phyloP scores from a whole-genome alignment of 2,888 invertebrate species.

The Lasioglossum figueresi region DNA sequence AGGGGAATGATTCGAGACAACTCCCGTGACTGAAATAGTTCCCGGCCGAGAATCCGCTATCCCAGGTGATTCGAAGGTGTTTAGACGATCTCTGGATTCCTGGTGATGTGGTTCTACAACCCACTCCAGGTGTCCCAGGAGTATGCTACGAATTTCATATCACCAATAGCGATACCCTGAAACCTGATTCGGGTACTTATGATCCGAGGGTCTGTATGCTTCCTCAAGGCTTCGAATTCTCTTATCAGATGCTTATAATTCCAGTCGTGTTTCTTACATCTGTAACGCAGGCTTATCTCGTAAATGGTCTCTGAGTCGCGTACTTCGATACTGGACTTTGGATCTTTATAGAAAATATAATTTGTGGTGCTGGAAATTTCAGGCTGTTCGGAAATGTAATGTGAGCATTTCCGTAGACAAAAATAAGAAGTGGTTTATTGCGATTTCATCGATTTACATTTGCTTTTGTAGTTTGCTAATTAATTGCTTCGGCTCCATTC shows the following conservation, averaged over 20 bases:
- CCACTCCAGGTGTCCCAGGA: conserved; percentile 2
- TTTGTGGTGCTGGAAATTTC: neutral
- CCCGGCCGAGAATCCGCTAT: neutral
- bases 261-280: neutral
- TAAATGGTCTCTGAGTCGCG: neutral
- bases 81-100: conserved; percentile 5
- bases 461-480: neutral
- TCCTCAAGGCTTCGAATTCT: neutral
- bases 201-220: neutral
- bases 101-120: conserved; percentile 4
- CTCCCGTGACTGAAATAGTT: neutral
- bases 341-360: neutral
- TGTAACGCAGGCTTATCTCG: neutral
- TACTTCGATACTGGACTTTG: neutral
- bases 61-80: conserved; percentile 9
- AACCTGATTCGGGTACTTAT: conserved; percentile 16
- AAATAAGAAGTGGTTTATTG: neutral
- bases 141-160: conserved; percentile 11
- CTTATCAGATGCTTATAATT: neutral
- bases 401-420: neutral
- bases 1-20: neutral
- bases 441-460: neutral
- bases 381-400: neutral
- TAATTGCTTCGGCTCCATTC: neutral
- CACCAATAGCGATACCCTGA: neutral